phyloP scores from a whole-genome alignment of 2,113 vertebrate species.

The Lanius ludovicianus region DNA sequence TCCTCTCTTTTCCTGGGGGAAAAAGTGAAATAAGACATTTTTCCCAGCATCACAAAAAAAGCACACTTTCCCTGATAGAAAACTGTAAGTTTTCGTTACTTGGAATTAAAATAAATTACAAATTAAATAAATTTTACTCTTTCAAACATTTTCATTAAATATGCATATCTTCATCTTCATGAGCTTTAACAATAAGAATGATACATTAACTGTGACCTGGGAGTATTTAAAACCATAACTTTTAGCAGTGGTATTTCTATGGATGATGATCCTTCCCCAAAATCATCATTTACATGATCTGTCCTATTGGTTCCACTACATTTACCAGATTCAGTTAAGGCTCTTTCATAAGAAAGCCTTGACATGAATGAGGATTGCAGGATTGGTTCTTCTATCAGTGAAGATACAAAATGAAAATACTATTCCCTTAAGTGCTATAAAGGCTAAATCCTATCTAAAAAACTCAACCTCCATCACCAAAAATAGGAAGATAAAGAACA shows the following conservation, averaged over 20 bases:
- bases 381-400: not conserved
- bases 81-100: not conserved
- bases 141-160: not conserved
- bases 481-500: not conserved
- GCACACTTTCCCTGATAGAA: not conserved
- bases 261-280: not conserved
- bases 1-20: not conserved
- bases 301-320: not conserved
- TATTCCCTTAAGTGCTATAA: not conserved
- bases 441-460: not conserved
- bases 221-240: not conserved
- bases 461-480: not conserved
- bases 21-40: not conserved
- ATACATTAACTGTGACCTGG: not conserved
- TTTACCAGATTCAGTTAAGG: not conserved
- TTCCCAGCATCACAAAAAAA: not conserved
- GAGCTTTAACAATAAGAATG: not conserved
- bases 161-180: not conserved
- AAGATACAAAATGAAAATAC: not conserved
- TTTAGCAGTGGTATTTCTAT: not conserved
- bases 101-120: not conserved
- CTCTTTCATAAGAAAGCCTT: not conserved
- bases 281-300: not conserved
- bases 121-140: not conserved
- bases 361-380: not conserved